Evolutionary conservation across 1,140 invertebrate genomes (phyloP).

Genomic region (Helicoverpa armigera): DNA sequence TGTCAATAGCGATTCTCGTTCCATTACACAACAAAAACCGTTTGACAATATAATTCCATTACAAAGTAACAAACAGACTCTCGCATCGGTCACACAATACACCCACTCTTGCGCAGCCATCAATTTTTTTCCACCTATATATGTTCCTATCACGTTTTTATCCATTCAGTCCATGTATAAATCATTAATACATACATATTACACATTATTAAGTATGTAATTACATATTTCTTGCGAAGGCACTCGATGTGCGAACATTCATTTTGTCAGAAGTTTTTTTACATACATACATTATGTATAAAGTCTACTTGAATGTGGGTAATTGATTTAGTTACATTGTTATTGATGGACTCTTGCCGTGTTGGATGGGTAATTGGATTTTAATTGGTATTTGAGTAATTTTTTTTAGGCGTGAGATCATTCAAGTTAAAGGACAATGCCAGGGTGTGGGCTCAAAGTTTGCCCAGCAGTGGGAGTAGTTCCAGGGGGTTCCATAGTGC

Average conservation of each 20-base stretch:
- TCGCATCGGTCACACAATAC: background rate
- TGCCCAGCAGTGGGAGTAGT: too few species aligned
- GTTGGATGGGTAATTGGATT: too few species aligned
- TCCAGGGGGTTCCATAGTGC: too few species aligned
- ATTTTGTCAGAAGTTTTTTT: constrained; percentile 19
- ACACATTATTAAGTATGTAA: constrained; percentile 49
- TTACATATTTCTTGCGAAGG: constrained; percentile 44
- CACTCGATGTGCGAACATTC: constrained; percentile 45
- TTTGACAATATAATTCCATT: background rate
- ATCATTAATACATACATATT: constrained; percentile 27
- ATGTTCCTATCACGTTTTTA: constrained; percentile 35
- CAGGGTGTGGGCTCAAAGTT: too few species aligned
- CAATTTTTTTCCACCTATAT: constrained; percentile 3
- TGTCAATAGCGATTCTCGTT: too few species aligned
- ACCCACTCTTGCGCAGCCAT: constrained; percentile 12
- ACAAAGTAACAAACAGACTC: constrained; percentile 20
- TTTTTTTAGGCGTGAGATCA: too few species aligned
- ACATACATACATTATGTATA: background rate
- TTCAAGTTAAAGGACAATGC: too few species aligned
- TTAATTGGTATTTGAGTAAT: too few species aligned
- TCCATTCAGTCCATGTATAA: constrained; percentile 4
- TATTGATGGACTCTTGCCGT: background rate
- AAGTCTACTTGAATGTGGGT: background rate
- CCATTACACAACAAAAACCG: background rate
- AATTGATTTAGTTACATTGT: constrained; percentile 4